Evolutionary conservation across 2,888 invertebrate species (phyloP).

Genomic region (Malthinus seriepunctatus): DNA sequence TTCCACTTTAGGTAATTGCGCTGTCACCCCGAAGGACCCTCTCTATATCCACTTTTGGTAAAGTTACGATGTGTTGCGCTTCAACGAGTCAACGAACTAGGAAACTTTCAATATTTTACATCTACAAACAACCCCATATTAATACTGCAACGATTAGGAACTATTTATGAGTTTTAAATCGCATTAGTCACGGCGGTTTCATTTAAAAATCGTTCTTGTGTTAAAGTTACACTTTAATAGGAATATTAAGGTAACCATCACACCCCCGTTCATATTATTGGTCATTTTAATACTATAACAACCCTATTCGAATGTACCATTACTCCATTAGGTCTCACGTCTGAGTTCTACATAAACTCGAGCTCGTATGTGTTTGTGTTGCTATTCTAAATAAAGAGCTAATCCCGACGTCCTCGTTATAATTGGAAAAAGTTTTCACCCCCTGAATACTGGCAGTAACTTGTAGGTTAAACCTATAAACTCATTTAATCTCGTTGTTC

Average conservation of each 20-base stretch:
- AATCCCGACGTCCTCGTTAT: too few relatives aligned
- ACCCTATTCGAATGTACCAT: slow-evolving; percentile 24
- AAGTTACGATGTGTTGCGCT: slow-evolving; percentile 16
- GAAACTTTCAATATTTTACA: too few relatives aligned
- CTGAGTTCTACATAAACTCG: background rate
- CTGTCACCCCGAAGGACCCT: slow-evolving; percentile 26
- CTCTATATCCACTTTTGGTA: slow-evolving; percentile 10
- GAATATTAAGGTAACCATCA: background rate
- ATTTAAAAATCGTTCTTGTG: too few relatives aligned
- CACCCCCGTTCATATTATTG: background rate
- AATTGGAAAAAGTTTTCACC: background rate
- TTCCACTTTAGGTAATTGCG: slow-evolving; percentile 24
- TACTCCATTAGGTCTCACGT: background rate
- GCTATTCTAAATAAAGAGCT: too few relatives aligned
- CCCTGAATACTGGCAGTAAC: slow-evolving; percentile 2
- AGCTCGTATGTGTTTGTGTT: too few relatives aligned
- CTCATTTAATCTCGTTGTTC: slow-evolving; percentile 14
- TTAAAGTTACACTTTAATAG: too few relatives aligned
- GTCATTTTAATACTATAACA: background rate
- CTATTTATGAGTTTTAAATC: too few relatives aligned
- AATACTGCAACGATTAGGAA: too few relatives aligned
- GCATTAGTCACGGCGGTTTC: too few relatives aligned
- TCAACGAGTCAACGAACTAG: background rate
- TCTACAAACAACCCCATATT: too few relatives aligned
- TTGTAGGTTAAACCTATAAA: slow-evolving; percentile 12